These are phyloP conservation scores for Rhyacichthys aspro DNA, from an alignment of 2,797 vertebrate genomes.

Conservation along the genomic window DNA sequence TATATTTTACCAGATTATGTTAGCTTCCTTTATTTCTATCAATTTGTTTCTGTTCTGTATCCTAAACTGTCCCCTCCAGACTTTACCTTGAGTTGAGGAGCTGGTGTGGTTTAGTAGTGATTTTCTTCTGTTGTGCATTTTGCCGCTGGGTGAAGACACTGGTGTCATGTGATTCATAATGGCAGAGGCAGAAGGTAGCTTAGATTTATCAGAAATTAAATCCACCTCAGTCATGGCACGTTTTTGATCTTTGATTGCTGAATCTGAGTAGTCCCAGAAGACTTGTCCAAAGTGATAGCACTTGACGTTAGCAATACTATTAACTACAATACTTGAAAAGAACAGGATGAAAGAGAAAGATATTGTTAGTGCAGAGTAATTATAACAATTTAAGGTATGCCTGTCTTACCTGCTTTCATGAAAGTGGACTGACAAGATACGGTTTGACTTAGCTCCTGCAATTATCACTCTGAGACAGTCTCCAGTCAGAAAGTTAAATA, in stretches of 20 bases:
- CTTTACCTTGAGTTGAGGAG: conserved; percentile 48
- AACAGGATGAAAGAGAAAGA: background rate
- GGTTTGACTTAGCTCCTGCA: conserved; percentile 69
- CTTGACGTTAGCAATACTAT: conserved; percentile 73
- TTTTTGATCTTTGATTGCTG: background rate
- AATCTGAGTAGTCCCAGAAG: conserved; percentile 80
- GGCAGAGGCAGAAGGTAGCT: conserved; percentile 6
- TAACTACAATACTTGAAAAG: conserved; percentile 83
- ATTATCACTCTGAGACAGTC: conserved; percentile 84
- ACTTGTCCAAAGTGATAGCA: conserved; percentile 83
- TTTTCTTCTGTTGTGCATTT: conserved; percentile 19
- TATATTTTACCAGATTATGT: no score
- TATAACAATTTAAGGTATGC: no score
- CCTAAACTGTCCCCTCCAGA: background rate
- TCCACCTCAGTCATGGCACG: background rate
- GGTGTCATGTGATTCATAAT: conserved; percentile 1
- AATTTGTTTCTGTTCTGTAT: no score
- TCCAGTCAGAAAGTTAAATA: conserved; percentile 88
- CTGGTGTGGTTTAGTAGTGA: conserved; percentile 27
- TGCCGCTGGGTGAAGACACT: conserved; percentile 21
- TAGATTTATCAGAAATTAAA: conserved; percentile 17
- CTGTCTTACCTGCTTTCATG: conserved; percentile 78
- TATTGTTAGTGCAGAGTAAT: background rate
- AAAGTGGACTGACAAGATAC: conserved; percentile 78
- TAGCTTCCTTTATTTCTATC: no score